A percentile compares a stretch with the other conserved stretches of the same genome.
Conservation (phyloP, 2,797 vertebrate species). For the Etheostoma nigrum region DNA sequence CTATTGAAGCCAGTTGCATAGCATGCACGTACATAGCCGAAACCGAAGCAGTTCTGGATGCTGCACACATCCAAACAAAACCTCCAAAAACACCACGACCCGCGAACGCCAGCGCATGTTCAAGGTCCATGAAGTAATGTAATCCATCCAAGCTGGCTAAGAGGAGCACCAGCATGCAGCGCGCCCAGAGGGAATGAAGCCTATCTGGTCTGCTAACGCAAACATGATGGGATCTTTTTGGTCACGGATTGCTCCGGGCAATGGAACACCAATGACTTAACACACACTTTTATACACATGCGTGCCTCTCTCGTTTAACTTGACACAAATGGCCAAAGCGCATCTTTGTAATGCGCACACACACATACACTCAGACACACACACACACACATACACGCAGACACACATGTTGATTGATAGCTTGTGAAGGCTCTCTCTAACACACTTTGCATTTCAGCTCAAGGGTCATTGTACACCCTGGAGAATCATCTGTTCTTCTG, state of each 20-base stretch:
- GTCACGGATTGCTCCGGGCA: conserved; percentile 61
- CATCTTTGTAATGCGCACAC: conserved; percentile 44
- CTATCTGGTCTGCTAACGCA: conserved; percentile 66
- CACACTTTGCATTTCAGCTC: conserved; percentile 64
- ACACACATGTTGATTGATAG: conserved; percentile 61
- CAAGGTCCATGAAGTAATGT: conserved; percentile 20
- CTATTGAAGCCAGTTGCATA: conserved; percentile 2
- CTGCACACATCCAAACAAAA: conserved; percentile 22
- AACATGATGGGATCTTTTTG: conserved; percentile 80
- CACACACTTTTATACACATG: conserved; percentile 54
- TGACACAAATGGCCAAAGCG: conserved; percentile 37
- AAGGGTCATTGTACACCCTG: conserved; percentile 60
- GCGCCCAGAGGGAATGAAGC: conserved; percentile 56
- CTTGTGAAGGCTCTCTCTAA: conserved; percentile 68
- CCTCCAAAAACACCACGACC: conserved; percentile 20
- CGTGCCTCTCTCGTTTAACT: conserved; percentile 36
- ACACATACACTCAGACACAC: conserved; percentile 22
- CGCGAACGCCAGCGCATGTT: conserved; percentile 4
- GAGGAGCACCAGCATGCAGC: conserved; percentile 66
- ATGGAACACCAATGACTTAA: conserved; percentile 69
- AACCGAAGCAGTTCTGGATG: conserved; percentile 2
- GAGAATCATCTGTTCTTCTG: conserved; percentile 65
- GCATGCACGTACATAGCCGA: background rate
- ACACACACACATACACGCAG: conserved; percentile 33
- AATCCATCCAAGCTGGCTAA: conserved; percentile 52